Base-by-base conservation (phyloP, 2,888 invertebrate genomes). In the Diarsia brunnea region DNA sequence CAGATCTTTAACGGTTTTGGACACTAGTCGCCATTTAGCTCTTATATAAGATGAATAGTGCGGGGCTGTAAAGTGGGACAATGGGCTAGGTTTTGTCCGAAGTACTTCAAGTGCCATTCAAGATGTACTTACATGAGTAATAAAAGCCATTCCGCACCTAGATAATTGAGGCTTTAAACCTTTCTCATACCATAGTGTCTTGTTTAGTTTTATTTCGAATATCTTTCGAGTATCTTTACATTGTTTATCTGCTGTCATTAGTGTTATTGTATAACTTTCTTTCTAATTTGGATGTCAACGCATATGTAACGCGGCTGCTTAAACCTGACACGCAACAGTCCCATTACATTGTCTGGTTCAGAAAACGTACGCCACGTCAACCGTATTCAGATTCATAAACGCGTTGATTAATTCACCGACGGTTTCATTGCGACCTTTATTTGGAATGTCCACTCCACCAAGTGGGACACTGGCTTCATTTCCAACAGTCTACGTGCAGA, bases 391-490 rank as follows among this genome's bases (percentile, higher is more conserved):
- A 75, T 85, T 89, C 78, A 75, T 84, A 89, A 90, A 83, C 75
- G 73, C 67, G 78, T 83, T 87, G 81, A 91, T 93, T 91, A 89
- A 91, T 89, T 90, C 91, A 81, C 86, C 81, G 81, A 79, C 74
- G 87, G 89, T 90, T 89, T 89, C 88, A 90, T 90, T 91, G 90
- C 91, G 79, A 89, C 89, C 93, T 93, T 91, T 90, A 93, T 93
- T 92, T 90, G 90, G 92, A 88, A 84, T 90, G 86, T 77, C 89
- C 84, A 86, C 80, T 74, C 78, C 77, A 77, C 67, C 87, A 93
- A 93, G 90, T 93, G 85, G 93, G 89, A 84, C 93, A 89, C 58
- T 86, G 90, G 84, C 88, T 90, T 91, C 91, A 78, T 89, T 93
- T 91, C 87, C 86, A 86, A 84, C 76, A 84, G 91, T 89, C 91